Evolutionary conservation across 2,113 vertebrate genomes (phyloP), one percentile per base, ranked within the genome.

Genomic region (Platanista minor): DNA sequence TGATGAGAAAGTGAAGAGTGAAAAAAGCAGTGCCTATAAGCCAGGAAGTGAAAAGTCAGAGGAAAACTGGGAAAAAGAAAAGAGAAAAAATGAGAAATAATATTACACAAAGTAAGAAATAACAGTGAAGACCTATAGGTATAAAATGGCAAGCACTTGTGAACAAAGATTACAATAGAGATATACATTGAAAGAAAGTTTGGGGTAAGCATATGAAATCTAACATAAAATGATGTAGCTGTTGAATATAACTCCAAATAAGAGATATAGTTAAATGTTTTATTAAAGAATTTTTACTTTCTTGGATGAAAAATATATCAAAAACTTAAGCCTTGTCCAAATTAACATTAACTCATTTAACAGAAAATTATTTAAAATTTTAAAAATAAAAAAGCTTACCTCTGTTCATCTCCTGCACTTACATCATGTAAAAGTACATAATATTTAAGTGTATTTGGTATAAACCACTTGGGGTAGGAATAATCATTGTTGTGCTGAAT

Each of bases 361-460:
- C 14, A 75, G 59, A 29, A 93, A 94, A 77, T 87, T 46, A 43
- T 5, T 31, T 46, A 27, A 41, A 83, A 89, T 57, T 83, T 13
- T 92, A 97, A 31, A 64, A 77, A n/a, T 20, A 87, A 61, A 59
- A 92, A 52, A 52, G 52, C 98, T 93, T 96, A 99, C 99, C 99
- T 99, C 94, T 99, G 99, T 25, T 99, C 99, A 52, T 99, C 99
- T 82, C 99, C 99, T 64, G 99, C 96, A 92, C 98, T 99, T 95
- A 99, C 99, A 98, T 99, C 99, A 49, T 99, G 99, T 75, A 99
- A 98, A 59, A 99, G 98, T 74, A 99, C 99, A 2, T 99, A 99
- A 97, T 99, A 99, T 97, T 99, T 99, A 57, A 99, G 99, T 0
- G 99, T 99, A 98, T 99, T 99, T 95, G 99, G 99, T 97, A 99